Base-by-base conservation (phyloP, 2,888 invertebrate genomes). In the Habroteleia sp. region DNA sequence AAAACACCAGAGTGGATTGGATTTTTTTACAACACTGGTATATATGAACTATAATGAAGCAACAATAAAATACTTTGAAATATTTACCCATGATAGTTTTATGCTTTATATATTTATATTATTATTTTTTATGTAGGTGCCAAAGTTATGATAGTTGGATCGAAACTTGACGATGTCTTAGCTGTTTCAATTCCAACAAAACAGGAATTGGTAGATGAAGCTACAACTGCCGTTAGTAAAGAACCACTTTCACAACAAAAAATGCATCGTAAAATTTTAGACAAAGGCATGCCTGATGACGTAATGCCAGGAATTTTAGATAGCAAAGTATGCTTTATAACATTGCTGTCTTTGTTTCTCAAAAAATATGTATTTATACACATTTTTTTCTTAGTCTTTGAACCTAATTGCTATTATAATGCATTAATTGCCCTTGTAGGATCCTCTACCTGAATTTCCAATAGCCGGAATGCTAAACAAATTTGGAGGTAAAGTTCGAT, bases 121-220 rank as follows among this genome's bases (percentile, higher is more conserved):
- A n/a, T 10, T 31, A 10, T 31, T 10, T 31, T 10, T 31, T 16
- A 20, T n/a, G n/a, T n/a, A 74, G 88, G 94, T 80, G 93, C 94
- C 76, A 97, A 97, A 91, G 93, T 97, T 50, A 95, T 97, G 96
- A 93, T 97, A 77, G 95, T 97, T 68, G 97, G 97, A 54, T 96
- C 96, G 27, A 96, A 95, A 83, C 91, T 96, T 89, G 94, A 94
- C 87, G 96, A 97, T 85, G 94, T 97, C 58, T 89, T 96, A 82
- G 93, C 95, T 79, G 94, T 96, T 56, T 94, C 94, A 72, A 92
- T 93, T 83, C 94, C 94, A 78, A 92, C 92, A 81, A 91, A 91
- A 84, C 93, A 93, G 90, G 91, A 93, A 89, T 90, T 92, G 80
- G 89, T 91, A 54, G 90, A 92, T 80, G 92, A 93, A 85, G 90